phyloP scores from a whole-genome alignment of 1,140 invertebrate species.

The Solen grandis region DNA sequence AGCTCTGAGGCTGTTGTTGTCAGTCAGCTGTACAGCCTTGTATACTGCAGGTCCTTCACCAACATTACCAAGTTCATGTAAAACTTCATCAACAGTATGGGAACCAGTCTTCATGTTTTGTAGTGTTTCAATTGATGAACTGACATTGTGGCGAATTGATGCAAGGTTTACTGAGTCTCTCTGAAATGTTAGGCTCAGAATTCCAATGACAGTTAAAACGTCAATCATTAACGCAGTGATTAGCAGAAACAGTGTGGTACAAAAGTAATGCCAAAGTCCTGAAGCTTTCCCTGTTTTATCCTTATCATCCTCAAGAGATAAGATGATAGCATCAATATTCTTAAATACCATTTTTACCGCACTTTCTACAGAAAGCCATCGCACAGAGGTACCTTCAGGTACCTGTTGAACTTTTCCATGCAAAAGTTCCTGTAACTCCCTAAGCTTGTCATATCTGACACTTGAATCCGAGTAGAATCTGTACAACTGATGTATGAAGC shows the following conservation, averaged over 20 bases:
- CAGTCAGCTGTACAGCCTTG: neutral
- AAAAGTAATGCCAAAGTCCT: neutral
- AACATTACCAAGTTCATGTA: neutral
- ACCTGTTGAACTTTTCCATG: neutral
- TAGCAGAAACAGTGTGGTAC: neutral
- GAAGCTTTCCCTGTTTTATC: neutral
- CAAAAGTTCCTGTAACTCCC: neutral
- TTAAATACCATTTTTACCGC: constrained; percentile 15
- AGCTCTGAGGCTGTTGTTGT: neutral
- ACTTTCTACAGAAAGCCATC: constrained; percentile 17
- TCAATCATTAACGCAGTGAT: neutral
- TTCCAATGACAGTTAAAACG: constrained; percentile 5
- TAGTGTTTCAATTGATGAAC: neutral
- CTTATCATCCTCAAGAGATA: neutral
- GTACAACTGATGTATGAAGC: neutral
- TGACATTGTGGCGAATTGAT: neutral
- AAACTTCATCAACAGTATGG: neutral
- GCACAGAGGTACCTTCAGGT: neutral
- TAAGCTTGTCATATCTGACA: neutral
- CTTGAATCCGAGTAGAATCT: neutral
- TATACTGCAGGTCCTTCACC: neutral
- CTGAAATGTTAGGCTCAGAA: constrained; percentile 3
- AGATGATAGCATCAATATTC: neutral
- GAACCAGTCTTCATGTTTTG: neutral
- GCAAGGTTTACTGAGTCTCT: neutral